Evolutionary conservation across 2,888 invertebrate genomes (phyloP), one percentile per base, ranked within the genome.

Genomic region (Amblyjoppa proteus): DNA sequence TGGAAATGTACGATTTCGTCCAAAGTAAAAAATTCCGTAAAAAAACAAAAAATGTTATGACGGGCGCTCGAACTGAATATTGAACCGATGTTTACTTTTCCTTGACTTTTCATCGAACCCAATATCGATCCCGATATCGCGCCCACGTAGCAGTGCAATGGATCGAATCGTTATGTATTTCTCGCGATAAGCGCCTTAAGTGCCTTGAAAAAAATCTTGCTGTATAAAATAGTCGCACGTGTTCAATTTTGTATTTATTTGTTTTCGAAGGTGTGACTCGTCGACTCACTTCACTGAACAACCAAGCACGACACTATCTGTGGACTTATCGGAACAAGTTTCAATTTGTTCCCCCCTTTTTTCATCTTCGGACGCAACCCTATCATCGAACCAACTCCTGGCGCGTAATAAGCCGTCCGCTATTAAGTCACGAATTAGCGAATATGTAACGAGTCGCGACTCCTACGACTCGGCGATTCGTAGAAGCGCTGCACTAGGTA

Each of bases 391-490:
- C 20, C 45, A 41, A 70, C 70, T 70, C 45, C 71, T 49, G 64
- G 61, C 71, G 45, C 70, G 34, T 68, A 58, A 78, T 38, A 78
- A 38, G 58, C 38, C 68, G 73, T 74, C 77, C n/a, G 70, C 64
- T 73, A 73, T 73, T 73, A 66, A 77, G 73, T 83, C 58, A 78
- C 73, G 45, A 78, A 68, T 78, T 73, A 77, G 71, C 68, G 58
- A 78, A 83, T 83, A 83, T 77, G 51, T 83, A 83, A 83, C 83
- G 64, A 73, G 49, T 71, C 38, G 41, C 71, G 45, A 71, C 68
- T 77, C 73, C 68, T 73, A 38, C 73, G 34, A 34, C 73, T 53
- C 49, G 64, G 66, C 20, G 20, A 51, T 45, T 51, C 71, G 66
- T 77, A 66, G 64, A 56, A 78, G 68, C 69, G 61, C 56, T 28